Conservation (phyloP, 30 jellyfish, hydroid and myxozoan genomes). For the Clytia hemisphaerica region DNA sequence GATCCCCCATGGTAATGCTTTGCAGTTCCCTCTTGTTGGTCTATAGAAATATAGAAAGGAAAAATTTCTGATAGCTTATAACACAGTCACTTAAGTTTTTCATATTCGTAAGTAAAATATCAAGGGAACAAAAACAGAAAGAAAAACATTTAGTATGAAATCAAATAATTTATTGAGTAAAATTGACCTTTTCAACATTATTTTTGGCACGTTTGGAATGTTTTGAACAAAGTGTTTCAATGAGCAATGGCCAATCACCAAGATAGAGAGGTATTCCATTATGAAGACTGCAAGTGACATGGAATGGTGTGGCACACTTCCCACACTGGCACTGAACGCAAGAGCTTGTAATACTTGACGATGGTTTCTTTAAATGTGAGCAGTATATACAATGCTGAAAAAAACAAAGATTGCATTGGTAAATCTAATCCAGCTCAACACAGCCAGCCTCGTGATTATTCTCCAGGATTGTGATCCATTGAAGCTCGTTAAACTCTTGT, state of each 20-base stretch:
- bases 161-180: neutral
- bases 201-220: constrained; percentile 34
- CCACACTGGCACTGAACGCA: constrained; percentile 78
- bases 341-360: constrained; percentile 37
- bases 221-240: constrained; percentile 62
- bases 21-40: constrained; percentile 38
- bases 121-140: too few species aligned
- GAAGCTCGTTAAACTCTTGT: neutral
- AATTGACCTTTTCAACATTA: neutral
- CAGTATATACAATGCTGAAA: constrained; percentile 65
- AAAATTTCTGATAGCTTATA: too few species aligned
- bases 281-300: constrained; percentile 83
- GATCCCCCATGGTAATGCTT: constrained; percentile 23
- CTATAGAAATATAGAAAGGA: too few species aligned
- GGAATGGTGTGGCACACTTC: constrained; percentile 73
- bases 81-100: too few species aligned
- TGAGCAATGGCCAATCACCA: constrained; percentile 85
- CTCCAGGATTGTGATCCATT: neutral
- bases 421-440: neutral
- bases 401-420: neutral
- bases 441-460: constrained; percentile 6
- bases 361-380: constrained; percentile 11
- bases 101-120: too few species aligned
- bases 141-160: too few species aligned
- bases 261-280: constrained; percentile 60